Percentiles rank a stretch among this genome's conserved stretches.
phyloP scores from a whole-genome alignment of 2,888 invertebrate genomes.

The Synanthedon vespiformis region DNA sequence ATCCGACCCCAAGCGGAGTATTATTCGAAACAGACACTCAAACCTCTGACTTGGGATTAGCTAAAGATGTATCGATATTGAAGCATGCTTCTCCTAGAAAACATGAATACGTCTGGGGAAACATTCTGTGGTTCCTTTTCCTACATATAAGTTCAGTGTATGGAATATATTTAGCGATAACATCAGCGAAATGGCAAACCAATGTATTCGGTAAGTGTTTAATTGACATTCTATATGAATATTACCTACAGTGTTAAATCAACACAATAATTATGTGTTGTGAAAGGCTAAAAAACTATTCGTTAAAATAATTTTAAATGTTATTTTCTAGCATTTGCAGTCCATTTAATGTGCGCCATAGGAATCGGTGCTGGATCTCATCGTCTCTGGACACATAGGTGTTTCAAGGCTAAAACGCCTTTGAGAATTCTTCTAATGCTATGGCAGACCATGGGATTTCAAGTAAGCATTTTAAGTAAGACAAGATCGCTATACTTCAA shows the following conservation, averaged over 20 bases:
- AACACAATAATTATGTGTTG: too few species aligned
- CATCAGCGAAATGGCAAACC: conserved; percentile 76
- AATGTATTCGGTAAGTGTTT: conserved; percentile 72
- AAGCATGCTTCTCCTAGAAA: conserved; percentile 65
- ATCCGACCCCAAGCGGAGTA: conserved; percentile 67
- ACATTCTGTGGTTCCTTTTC: conserved; percentile 75
- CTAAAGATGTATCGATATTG: conserved; percentile 65
- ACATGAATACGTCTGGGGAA: conserved; percentile 77
- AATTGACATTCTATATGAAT: not conserved
- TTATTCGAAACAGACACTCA: conserved; percentile 76
- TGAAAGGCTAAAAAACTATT: not conserved
- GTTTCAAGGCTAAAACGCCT: conserved; percentile 91
- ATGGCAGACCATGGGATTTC: conserved; percentile 86
- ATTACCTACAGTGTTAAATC: too few species aligned
- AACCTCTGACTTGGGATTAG: conserved; percentile 71
- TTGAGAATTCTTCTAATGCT: conserved; percentile 84
- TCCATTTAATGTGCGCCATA: conserved; percentile 79
- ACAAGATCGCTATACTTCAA: too few species aligned
- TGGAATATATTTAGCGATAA: conserved; percentile 74
- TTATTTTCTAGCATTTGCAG: conserved; percentile 68
- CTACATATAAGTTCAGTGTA: conserved; percentile 76
- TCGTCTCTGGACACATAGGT: conserved; percentile 91
- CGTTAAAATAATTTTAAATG: not conserved
- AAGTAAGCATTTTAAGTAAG: conserved; percentile 64
- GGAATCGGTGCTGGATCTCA: conserved; percentile 97